Conservation (phyloP, 64 coral and sea anemone genomes). For the Actinia equina region DNA sequence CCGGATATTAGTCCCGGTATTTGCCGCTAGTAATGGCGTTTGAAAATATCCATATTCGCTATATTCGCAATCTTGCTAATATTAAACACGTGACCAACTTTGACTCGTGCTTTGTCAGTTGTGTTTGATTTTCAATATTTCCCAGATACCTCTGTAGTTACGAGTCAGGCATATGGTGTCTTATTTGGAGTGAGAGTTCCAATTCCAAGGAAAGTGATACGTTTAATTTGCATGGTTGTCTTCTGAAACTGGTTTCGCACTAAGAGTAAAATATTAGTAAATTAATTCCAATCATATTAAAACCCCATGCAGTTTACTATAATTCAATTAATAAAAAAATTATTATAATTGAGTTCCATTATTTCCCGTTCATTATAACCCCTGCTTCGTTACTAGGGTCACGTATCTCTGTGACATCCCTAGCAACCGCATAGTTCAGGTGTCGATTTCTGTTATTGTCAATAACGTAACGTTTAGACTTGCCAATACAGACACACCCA, state of each 20-base stretch:
- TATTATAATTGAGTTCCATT: background rate
- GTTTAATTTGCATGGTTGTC: too few species aligned
- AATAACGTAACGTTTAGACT: constrained; percentile 13
- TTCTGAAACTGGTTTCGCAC: too few species aligned
- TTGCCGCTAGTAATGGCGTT: too few species aligned
- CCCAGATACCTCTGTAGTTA: background rate
- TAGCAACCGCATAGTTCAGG: background rate
- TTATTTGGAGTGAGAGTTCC: too few species aligned
- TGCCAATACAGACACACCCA: constrained; percentile 8
- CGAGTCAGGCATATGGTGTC: too few species aligned
- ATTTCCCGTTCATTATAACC: background rate
- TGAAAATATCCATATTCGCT: too few species aligned
- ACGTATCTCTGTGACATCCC: background rate
- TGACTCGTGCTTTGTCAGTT: background rate
- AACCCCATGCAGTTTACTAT: background rate
- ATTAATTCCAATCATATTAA: background rate
- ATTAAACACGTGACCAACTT: background rate
- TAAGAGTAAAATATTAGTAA: too few species aligned
- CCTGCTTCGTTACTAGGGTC: background rate
- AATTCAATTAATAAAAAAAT: background rate
- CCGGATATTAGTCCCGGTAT: too few species aligned
- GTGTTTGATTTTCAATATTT: background rate
- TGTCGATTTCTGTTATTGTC: constrained; percentile 3
- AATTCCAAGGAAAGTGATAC: too few species aligned
- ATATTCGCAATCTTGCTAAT: too few species aligned